A percentile compares a stretch with the other conserved stretches of the same genome.
Conservation (phyloP, 2,888 invertebrate genomes). For the Terebella lapidaria region DNA sequence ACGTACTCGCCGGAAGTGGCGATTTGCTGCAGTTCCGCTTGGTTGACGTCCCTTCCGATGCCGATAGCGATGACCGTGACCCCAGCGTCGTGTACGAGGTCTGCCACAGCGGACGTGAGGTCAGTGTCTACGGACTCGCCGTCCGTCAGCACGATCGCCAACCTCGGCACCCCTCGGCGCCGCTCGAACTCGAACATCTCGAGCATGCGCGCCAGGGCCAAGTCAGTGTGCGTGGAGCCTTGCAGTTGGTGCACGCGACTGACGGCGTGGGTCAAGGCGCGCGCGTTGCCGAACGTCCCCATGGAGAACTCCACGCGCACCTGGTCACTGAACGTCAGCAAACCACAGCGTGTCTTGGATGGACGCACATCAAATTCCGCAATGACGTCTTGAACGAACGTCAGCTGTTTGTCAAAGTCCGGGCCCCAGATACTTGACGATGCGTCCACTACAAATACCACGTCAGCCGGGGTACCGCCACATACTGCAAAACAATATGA, state of each 20-base stretch:
- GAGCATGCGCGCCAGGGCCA: conserved; percentile 25
- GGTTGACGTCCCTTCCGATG: conserved; percentile 35
- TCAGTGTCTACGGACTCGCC: conserved; percentile 32
- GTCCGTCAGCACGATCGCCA: conserved; percentile 43
- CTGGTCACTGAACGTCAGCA: conserved; percentile 19
- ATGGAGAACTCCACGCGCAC: conserved; percentile 24
- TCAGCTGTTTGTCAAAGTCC: conserved; percentile 35
- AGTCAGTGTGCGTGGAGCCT: conserved; percentile 20
- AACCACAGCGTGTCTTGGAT: conserved; percentile 13
- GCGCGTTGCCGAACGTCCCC: not conserved
- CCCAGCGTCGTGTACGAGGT: conserved; percentile 29
- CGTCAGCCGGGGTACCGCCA: conserved; percentile 28
- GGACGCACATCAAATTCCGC: conserved; percentile 16
- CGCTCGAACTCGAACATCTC: conserved; percentile 17
- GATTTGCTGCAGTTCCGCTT: conserved; percentile 33
- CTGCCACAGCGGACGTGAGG: conserved; percentile 28
- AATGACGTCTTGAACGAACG: conserved; percentile 35
- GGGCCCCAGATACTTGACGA: conserved; percentile 39
- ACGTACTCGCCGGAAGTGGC: conserved; percentile 36
- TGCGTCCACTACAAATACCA: conserved; percentile 16
- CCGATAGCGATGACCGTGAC: conserved; percentile 44
- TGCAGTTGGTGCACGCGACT: conserved; percentile 4
- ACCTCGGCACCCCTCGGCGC: conserved; percentile 28
- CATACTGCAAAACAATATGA: no score
- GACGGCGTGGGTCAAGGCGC: not conserved